Conservation (phyloP, 2,113 vertebrate genomes). For the Chaetorhynchus papuensis region DNA sequence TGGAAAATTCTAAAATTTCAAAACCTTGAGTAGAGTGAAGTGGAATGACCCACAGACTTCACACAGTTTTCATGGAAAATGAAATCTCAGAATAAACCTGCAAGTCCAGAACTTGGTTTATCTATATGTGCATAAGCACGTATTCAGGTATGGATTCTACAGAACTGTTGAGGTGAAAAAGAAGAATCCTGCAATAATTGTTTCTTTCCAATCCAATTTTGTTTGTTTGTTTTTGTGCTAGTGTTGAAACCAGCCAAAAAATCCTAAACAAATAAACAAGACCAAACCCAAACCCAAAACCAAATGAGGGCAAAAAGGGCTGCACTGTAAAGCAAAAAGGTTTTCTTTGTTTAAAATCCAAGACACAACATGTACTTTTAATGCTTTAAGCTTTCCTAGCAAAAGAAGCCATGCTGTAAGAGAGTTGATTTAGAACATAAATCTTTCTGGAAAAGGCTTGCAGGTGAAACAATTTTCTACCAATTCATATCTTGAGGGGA, state of each 20-base stretch:
- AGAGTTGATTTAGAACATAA: constrained; percentile 2
- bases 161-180: not conserved
- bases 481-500: constrained; percentile 10
- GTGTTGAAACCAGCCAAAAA: not conserved
- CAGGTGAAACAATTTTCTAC: constrained; percentile 35
- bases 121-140: not conserved
- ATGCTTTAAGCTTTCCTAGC: not conserved
- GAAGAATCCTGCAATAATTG: not conserved
- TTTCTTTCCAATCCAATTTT: not conserved
- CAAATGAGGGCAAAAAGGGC: not conserved
- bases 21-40: not conserved
- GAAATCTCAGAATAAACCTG: not conserved
- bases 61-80: not conserved
- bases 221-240: not conserved
- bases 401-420: not conserved
- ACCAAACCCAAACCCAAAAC: not conserved
- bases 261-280: not conserved
- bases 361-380: not conserved
- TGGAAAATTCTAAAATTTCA: not conserved
- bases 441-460: constrained; percentile 28
- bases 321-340: not conserved
- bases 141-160: not conserved
- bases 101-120: not conserved
- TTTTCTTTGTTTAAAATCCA: not conserved
- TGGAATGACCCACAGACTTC: not conserved